A percentile compares a stretch with the other conserved stretches of the same genome.
Conservation (phyloP, 2,113 vertebrate species). For the Corythaixoides concolor region DNA sequence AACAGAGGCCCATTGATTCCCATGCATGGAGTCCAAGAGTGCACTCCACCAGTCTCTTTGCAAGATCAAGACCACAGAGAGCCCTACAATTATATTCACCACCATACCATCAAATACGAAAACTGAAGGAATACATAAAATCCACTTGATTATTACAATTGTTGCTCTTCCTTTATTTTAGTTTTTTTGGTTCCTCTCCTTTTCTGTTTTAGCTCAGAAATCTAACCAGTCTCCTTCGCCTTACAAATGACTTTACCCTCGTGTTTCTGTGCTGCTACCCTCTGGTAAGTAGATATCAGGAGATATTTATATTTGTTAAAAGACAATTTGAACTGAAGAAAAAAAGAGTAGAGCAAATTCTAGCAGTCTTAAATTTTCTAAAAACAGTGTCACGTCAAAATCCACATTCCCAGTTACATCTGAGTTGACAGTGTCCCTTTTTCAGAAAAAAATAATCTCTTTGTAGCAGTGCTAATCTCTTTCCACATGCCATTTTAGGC, state of each 20-base stretch:
- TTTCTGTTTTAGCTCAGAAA: neutral
- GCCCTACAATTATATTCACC: neutral
- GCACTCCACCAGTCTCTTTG: neutral
- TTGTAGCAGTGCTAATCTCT: neutral
- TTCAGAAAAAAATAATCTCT: neutral
- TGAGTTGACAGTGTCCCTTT: neutral
- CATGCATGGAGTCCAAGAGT: neutral
- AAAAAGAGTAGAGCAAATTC: neutral
- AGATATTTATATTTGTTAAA: neutral
- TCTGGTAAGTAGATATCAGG: neutral
- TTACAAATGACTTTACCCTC: neutral
- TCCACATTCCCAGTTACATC: neutral
- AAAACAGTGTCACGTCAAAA: neutral
- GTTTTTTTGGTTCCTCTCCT: neutral
- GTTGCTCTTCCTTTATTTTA: neutral
- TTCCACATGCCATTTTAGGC: neutral
- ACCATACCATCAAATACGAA: neutral
- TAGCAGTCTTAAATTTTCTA: neutral
- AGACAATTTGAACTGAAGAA: neutral
- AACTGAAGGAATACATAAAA: neutral
- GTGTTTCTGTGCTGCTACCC: neutral
- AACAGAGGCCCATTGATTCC: slow-evolving; percentile 49
- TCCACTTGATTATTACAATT: neutral
- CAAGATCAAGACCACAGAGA: neutral
- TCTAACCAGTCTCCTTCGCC: neutral